Conservation (phyloP, 2,797 vertebrate species). For the Rachycentron canadum region DNA sequence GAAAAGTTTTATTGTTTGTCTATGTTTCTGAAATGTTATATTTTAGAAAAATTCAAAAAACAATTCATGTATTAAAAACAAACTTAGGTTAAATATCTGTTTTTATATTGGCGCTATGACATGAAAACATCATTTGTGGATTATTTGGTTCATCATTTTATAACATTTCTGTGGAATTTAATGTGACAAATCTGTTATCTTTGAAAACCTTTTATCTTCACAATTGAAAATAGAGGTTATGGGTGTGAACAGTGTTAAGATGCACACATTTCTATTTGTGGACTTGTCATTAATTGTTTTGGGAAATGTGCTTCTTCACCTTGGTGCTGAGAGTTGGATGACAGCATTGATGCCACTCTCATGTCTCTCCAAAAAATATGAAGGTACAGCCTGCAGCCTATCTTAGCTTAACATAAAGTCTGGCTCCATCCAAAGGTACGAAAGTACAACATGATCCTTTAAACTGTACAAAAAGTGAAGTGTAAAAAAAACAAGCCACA, state of each 20-base stretch:
- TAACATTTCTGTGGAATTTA: not conserved
- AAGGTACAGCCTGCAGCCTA: not conserved
- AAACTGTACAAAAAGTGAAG: too few relatives aligned
- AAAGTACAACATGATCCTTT: too few relatives aligned
- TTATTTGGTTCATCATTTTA: not conserved
- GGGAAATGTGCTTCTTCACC: not conserved
- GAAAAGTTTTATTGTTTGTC: not conserved
- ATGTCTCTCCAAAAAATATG: not conserved
- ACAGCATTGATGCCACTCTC: not conserved
- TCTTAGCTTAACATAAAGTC: not conserved
- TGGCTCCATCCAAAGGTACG: too few relatives aligned
- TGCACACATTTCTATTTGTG: not conserved
- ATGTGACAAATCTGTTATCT: not conserved
- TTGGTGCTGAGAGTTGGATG: not conserved
- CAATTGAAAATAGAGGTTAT: not conserved
- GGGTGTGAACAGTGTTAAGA: not conserved
- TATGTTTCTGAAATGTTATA: not conserved
- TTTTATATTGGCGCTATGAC: not conserved
- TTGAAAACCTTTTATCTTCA: not conserved
- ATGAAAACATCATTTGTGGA: not conserved
- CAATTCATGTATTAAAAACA: not conserved
- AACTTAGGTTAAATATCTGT: not conserved
- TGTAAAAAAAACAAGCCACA: too few relatives aligned
- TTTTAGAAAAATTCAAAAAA: too few relatives aligned
- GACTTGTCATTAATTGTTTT: not conserved